phyloP scores from a whole-genome alignment of 1,140 invertebrate species.

The Drosophila paulistorum region DNA sequence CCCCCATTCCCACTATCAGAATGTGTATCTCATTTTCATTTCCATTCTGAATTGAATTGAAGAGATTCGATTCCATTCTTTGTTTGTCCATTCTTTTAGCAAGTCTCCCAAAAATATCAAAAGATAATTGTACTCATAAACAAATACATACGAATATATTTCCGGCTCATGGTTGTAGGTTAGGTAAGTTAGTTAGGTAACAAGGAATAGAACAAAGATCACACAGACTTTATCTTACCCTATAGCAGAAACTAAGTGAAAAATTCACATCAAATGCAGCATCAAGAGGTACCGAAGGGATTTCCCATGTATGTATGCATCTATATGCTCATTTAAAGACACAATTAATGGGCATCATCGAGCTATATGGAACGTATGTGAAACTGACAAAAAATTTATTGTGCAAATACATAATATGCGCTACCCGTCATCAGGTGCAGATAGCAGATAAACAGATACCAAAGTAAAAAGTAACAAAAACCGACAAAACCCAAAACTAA shows the following conservation, averaged over 20 bases:
- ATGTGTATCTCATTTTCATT: neutral
- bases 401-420: slow-evolving; percentile 33
- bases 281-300: too few relatives aligned
- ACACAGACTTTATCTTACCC: neutral
- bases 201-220: neutral
- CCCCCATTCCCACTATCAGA: neutral
- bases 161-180: neutral
- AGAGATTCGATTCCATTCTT: slow-evolving; percentile 26
- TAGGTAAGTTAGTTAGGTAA: neutral
- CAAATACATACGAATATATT: slow-evolving; percentile 1
- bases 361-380: neutral
- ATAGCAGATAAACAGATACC: slow-evolving; percentile 32
- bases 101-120: slow-evolving; percentile 11
- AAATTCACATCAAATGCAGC: too few relatives aligned
- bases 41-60: slow-evolving; percentile 3
- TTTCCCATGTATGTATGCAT: neutral
- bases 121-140: neutral
- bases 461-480: slow-evolving; percentile 42
- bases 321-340: too few relatives aligned
- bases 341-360: too few relatives aligned
- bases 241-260: neutral
- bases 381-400: slow-evolving; percentile 31
- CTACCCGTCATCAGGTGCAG: slow-evolving; percentile 30
- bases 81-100: slow-evolving; percentile 48
- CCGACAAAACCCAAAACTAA: neutral